phyloP scores from a whole-genome alignment of 1,140 invertebrate genomes.

The Phortica variegata region DNA sequence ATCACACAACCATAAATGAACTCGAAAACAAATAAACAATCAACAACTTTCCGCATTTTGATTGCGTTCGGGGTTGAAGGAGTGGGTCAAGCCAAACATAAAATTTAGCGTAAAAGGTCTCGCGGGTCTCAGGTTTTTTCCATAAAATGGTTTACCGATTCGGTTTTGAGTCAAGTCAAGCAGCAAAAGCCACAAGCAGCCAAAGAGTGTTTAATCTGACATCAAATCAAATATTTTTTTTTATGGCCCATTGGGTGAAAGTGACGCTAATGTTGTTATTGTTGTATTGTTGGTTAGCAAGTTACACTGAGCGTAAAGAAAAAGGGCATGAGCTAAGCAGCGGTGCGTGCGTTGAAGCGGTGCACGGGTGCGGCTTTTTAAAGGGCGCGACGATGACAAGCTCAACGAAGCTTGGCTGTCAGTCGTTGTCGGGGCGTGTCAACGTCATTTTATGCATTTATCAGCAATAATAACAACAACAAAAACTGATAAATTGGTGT shows the following conservation, averaged over 20 bases:
- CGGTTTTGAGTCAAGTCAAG: no score
- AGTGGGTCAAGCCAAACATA: no score
- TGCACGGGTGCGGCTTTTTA: slow-evolving; percentile 38
- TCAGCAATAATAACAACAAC: slow-evolving; percentile 9
- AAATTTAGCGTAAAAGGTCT: no score
- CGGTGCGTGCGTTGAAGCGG: no score
- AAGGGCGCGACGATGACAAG: slow-evolving; percentile 37
- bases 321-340: no score
- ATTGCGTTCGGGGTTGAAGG: no score
- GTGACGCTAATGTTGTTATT: slow-evolving; percentile 24
- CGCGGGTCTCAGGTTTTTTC: no score
- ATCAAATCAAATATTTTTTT: slow-evolving; percentile 26
- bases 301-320: no score
- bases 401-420: slow-evolving; percentile 31
- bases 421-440: slow-evolving; percentile 29
- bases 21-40: slow-evolving; percentile 8
- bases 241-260: slow-evolving; percentile 46
- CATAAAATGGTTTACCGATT: no score
- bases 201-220: background rate
- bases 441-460: no score
- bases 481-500: slow-evolving; percentile 13
- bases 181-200: no score
- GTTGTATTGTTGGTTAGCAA: slow-evolving; percentile 20
- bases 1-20: no score
- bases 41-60: slow-evolving; percentile 32